Conservation (phyloP, 2,888 invertebrate genomes). For the Yponomeuta plumbellus region DNA sequence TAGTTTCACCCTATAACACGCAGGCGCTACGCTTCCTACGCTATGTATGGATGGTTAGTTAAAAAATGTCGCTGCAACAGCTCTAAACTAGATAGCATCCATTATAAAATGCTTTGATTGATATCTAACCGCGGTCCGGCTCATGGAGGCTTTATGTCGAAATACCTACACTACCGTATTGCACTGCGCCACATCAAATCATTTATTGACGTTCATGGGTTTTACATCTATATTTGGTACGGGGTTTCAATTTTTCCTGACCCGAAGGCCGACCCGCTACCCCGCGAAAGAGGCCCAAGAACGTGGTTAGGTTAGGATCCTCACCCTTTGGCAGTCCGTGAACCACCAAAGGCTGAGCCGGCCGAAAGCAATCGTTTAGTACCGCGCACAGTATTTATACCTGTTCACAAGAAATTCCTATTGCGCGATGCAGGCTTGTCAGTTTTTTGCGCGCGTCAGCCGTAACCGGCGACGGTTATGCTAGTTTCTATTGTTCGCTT, state of each 20-base stretch:
- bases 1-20: no score
- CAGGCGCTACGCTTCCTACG: no score
- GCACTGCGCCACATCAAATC: not conserved
- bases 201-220: not conserved
- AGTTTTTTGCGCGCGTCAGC: constrained; percentile 37
- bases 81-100: no score
- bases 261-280: constrained; percentile 66
- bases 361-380: constrained; percentile 73
- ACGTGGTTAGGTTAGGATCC: constrained; percentile 72
- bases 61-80: no score
- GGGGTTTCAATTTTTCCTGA: constrained; percentile 70
- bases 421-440: constrained; percentile 10
- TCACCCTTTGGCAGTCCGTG: constrained; percentile 78
- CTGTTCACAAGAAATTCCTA: not conserved
- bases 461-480: not conserved
- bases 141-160: no score
- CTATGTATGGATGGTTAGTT: no score
- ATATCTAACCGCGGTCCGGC: no score
- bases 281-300: constrained; percentile 71
- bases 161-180: not conserved
- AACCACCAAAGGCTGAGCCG: constrained; percentile 85
- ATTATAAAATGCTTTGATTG: no score
- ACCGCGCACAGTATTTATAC: constrained; percentile 3
- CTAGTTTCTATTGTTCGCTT: not conserved
- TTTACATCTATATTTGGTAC: constrained; percentile 28